A percentile compares a stretch with the other conserved stretches of the same genome.
Conservation (phyloP, 1,140 invertebrate genomes). For the Ips nitidus region DNA sequence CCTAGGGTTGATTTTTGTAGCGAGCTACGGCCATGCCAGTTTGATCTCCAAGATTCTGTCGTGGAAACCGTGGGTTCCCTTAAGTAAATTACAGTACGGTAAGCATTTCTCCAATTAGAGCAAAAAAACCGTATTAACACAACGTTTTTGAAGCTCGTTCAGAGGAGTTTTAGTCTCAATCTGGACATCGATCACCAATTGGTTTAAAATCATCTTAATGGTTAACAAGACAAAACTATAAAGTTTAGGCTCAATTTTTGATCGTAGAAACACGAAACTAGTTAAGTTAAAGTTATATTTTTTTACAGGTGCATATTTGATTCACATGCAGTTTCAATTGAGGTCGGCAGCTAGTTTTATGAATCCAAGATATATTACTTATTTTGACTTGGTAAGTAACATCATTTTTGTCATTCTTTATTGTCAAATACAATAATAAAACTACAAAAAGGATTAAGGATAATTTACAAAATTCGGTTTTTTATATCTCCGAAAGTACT, state of each 20-base stretch:
- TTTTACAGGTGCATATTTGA: constrained; percentile 59
- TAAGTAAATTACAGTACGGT: constrained; percentile 71
- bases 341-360: constrained; percentile 54
- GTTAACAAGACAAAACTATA: too few relatives aligned
- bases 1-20: constrained; percentile 56
- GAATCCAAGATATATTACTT: constrained; percentile 51
- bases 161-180: background rate
- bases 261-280: too few relatives aligned
- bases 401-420: too few relatives aligned
- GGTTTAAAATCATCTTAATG: too few relatives aligned
- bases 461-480: too few relatives aligned
- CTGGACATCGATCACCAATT: too few relatives aligned
- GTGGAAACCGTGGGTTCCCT: constrained; percentile 67
- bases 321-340: constrained; percentile 57
- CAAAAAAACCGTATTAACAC: background rate
- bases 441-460: too few relatives aligned
- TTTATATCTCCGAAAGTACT: too few relatives aligned
- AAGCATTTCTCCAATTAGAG: background rate
- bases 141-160: background rate
- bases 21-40: constrained; percentile 48
- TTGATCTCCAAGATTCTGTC: constrained; percentile 43
- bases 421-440: too few relatives aligned
- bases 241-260: too few relatives aligned
- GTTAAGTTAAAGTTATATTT: background rate
- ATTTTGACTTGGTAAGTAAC: constrained; percentile 49